phyloP scores from a whole-genome alignment of 2,888 invertebrate genomes.

The Drosophila siamana region DNA sequence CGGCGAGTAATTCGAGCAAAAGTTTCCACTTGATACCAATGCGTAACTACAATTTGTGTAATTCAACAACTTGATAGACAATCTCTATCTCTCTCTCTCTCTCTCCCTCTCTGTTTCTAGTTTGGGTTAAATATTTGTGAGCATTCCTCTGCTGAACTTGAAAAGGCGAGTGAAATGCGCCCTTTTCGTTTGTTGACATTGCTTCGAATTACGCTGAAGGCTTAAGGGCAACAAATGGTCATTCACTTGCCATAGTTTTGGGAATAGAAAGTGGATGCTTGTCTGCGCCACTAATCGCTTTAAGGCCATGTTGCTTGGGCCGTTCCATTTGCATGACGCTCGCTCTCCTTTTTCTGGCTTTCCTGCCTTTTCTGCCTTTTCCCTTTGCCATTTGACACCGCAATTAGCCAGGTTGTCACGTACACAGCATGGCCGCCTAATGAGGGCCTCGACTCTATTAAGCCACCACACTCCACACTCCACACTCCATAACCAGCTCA shows the following conservation, averaged over 20 bases:
- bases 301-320: slow-evolving; percentile 21
- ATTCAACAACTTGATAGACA: neutral
- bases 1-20: slow-evolving; percentile 14
- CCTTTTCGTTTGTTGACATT: slow-evolving; percentile 38
- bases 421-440: slow-evolving; percentile 25
- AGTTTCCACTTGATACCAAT: slow-evolving; percentile 12
- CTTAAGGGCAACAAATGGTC: slow-evolving; percentile 3
- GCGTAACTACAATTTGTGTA: slow-evolving; percentile 6
- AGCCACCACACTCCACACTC: neutral
- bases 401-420: slow-evolving; percentile 54
- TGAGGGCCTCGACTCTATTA: slow-evolving; percentile 7
- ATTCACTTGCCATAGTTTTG: slow-evolving; percentile 21
- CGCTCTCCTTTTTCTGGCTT: neutral
- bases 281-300: slow-evolving; percentile 23
- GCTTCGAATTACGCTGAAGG: slow-evolving; percentile 38
- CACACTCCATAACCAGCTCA: too few relatives aligned
- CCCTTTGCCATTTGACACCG: slow-evolving; percentile 23
- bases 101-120: neutral
- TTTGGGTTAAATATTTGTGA: slow-evolving; percentile 38
- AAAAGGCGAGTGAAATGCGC: too few relatives aligned
- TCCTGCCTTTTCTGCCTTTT: too few relatives aligned
- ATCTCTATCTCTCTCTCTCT: neutral
- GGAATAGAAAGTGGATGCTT: neutral
- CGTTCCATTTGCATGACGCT: slow-evolving; percentile 45
- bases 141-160: neutral